Evolutionary conservation across 2,797 vertebrate species (phyloP).

Genomic region (Falco biarmicus): DNA sequence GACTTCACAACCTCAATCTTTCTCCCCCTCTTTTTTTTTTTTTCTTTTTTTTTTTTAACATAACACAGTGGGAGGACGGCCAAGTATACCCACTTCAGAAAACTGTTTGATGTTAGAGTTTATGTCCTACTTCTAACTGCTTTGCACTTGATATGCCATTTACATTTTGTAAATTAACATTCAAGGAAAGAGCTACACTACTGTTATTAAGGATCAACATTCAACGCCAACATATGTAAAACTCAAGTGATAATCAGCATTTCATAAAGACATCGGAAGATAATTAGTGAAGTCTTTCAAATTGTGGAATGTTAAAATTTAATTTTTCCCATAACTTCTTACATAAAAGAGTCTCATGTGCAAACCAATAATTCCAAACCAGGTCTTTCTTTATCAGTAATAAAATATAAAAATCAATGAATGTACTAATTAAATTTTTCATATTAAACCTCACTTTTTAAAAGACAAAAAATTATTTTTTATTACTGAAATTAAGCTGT

Average conservation of each 20-base stretch:
- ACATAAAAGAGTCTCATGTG: background rate
- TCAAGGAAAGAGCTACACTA: background rate
- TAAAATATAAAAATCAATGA: background rate
- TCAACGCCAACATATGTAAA: background rate
- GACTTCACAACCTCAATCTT: background rate
- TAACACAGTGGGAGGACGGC: background rate
- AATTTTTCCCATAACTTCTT: background rate
- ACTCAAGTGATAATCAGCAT: background rate
- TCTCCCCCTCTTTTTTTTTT: accelerated
- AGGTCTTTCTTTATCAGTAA: background rate
- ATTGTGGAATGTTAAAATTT: background rate
- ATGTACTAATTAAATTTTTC: background rate
- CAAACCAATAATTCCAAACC: background rate
- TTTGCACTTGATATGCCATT: background rate
- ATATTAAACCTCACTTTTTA: background rate
- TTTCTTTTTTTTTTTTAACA: background rate
- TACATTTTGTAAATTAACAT: background rate
- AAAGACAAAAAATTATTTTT: background rate
- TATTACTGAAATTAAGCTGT: background rate
- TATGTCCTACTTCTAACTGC: background rate
- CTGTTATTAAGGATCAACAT: background rate
- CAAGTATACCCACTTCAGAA: background rate
- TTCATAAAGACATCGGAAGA: background rate
- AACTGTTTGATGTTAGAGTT: background rate
- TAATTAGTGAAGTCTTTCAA: background rate